phyloP scores from a whole-genome alignment of 2,888 invertebrate species.

The Loripinus fragilis region DNA sequence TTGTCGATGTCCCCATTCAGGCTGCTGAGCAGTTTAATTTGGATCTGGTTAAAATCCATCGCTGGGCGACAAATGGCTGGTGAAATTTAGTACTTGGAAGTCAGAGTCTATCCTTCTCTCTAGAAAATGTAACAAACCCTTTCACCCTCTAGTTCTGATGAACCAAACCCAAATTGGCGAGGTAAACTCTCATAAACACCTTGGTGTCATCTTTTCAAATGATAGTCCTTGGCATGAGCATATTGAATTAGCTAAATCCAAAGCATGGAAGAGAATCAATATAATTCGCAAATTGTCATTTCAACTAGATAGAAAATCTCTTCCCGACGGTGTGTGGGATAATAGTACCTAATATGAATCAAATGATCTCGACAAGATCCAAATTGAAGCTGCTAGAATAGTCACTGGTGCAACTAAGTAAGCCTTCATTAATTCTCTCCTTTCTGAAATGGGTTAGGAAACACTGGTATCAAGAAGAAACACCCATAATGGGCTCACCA shows the following conservation, averaged over 20 bases:
- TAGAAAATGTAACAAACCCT: background rate
- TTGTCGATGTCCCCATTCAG: background rate
- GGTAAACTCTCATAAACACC: background rate
- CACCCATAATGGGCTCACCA: background rate
- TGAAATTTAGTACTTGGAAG: background rate
- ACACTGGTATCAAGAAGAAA: background rate
- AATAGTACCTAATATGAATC: background rate
- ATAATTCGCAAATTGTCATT: constrained; percentile 5
- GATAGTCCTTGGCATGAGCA: background rate
- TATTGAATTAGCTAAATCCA: background rate
- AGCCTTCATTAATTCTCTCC: background rate
- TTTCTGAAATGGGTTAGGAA: background rate
- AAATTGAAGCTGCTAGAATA: background rate
- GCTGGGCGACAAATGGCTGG: background rate
- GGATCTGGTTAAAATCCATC: background rate
- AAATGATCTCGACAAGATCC: background rate
- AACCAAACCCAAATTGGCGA: background rate
- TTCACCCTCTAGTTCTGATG: background rate
- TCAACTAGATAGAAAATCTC: background rate
- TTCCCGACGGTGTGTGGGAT: background rate
- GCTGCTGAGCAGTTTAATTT: background rate
- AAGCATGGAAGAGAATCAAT: background rate
- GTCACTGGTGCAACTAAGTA: background rate
- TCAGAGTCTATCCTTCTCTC: background rate
- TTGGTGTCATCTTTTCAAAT: background rate